These are phyloP conservation scores for Crambe crambe DNA, from an alignment of 37 sponge, comb jelly and placozoan genomes.

Conservation along the genomic window DNA sequence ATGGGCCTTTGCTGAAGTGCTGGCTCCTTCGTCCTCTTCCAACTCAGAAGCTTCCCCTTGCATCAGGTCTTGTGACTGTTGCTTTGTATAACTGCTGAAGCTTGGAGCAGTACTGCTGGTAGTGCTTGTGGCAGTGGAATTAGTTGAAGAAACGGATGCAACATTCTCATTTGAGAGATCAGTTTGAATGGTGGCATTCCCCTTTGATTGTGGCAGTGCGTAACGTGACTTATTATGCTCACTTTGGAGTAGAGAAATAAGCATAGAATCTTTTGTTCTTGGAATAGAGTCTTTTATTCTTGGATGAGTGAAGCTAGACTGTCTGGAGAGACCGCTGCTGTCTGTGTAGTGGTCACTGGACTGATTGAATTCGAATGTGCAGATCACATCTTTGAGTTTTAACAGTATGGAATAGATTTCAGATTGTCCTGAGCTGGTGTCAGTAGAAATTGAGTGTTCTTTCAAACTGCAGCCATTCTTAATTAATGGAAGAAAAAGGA, in stretches of 20 bases:
- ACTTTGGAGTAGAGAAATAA: background rate
- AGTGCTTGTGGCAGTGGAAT: no score
- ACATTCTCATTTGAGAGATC: background rate
- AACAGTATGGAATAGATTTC: background rate
- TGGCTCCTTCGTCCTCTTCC: conserved; percentile 53
- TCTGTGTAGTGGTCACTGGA: background rate
- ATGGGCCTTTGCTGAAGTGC: background rate
- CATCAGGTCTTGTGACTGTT: conserved; percentile 16
- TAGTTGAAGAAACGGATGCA: background rate
- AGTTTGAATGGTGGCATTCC: background rate
- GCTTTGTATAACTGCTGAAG: background rate
- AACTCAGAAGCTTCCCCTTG: conserved; percentile 25
- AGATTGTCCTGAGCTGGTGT: background rate
- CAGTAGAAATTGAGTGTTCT: conserved; percentile 1
- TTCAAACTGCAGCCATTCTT: conserved; percentile 14
- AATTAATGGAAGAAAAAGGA: background rate
- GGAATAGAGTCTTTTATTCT: background rate
- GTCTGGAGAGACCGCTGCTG: background rate
- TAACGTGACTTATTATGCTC: background rate
- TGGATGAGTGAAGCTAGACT: background rate
- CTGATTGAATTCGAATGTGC: background rate
- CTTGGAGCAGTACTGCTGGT: no score
- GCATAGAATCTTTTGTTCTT: background rate
- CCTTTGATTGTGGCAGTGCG: background rate
- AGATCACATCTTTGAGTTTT: background rate